Conservation (phyloP, 2,888 invertebrate species). For the Lycia hirtaria region DNA sequence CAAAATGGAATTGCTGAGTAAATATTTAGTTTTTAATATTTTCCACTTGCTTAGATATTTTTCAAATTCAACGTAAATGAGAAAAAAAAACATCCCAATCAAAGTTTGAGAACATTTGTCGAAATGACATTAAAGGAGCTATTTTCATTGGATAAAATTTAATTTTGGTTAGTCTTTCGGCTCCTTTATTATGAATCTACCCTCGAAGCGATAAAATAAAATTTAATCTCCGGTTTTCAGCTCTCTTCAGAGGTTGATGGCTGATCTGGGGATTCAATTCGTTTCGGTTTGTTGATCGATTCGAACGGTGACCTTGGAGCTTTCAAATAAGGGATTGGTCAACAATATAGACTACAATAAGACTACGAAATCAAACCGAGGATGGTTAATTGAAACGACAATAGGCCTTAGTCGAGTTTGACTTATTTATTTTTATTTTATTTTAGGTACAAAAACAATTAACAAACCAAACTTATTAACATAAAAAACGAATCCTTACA, state of each 20-base stretch:
- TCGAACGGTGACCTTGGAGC: constrained; percentile 9
- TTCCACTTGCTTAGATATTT: too few species aligned
- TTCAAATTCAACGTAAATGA: background rate
- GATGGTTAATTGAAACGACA: background rate
- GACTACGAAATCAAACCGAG: constrained; percentile 3
- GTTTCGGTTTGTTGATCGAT: constrained; percentile 20
- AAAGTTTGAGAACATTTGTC: background rate
- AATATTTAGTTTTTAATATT: too few species aligned
- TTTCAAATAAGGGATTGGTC: constrained; percentile 1
- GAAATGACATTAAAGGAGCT: too few species aligned
- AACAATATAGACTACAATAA: constrained; percentile 3
- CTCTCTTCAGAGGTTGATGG: constrained; percentile 10
- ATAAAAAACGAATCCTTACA: too few species aligned
- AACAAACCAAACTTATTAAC: too few species aligned
- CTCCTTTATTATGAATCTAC: background rate
- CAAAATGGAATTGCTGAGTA: too few species aligned
- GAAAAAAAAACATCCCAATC: background rate
- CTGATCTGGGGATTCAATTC: background rate
- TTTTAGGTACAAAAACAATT: too few species aligned
- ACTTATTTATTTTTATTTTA: too few species aligned
- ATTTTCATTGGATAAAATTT: background rate
- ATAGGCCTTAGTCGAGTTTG: background rate
- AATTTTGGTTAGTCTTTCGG: background rate
- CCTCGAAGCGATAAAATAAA: constrained; percentile 1
- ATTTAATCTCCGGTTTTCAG: constrained; percentile 11